These are phyloP conservation scores for Aplocera efformata DNA, from an alignment of 2,888 invertebrate genomes.

Conservation along the genomic window DNA sequence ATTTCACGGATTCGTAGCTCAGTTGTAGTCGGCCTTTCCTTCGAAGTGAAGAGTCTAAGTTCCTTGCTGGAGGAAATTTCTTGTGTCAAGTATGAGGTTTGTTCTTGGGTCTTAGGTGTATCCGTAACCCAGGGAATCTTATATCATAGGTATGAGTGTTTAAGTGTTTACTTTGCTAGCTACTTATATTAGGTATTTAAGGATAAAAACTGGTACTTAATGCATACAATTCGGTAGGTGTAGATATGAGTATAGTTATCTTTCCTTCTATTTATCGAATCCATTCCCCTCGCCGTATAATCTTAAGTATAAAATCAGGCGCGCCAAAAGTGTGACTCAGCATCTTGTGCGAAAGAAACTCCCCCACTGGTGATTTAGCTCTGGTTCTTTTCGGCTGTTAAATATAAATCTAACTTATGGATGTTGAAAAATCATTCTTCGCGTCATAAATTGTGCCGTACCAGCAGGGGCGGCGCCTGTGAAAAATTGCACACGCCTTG, in stretches of 20 bases:
- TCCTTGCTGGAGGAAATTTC: too few relatives aligned
- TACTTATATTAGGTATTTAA: too few relatives aligned
- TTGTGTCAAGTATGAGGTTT: too few relatives aligned
- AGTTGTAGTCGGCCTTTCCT: too few relatives aligned
- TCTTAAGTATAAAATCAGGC: constrained; percentile 23
- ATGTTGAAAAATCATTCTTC: constrained; percentile 74
- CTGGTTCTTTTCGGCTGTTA: constrained; percentile 58
- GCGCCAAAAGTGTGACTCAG: constrained; percentile 38
- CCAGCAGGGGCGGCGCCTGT: constrained; percentile 64
- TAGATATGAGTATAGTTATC: too few relatives aligned
- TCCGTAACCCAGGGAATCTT: too few relatives aligned
- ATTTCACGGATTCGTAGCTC: too few relatives aligned
- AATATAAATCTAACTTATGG: constrained; percentile 70
- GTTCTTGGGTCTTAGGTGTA: too few relatives aligned
- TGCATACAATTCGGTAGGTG: too few relatives aligned
- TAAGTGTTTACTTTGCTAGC: too few relatives aligned
- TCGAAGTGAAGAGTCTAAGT: too few relatives aligned
- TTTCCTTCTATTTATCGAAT: constrained; percentile 3
- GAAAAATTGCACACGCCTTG: constrained; percentile 71
- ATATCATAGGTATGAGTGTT: too few relatives aligned
- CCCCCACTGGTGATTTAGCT: constrained; percentile 50
- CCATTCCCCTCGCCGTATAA: constrained; percentile 9
- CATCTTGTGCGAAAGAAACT: constrained; percentile 41
- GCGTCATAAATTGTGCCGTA: constrained; percentile 68
- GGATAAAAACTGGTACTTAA: not conserved